These are phyloP conservation scores for Telmatochromis sp. DNA, from an alignment of 2,113 vertebrate species.

Conservation along the genomic window DNA sequence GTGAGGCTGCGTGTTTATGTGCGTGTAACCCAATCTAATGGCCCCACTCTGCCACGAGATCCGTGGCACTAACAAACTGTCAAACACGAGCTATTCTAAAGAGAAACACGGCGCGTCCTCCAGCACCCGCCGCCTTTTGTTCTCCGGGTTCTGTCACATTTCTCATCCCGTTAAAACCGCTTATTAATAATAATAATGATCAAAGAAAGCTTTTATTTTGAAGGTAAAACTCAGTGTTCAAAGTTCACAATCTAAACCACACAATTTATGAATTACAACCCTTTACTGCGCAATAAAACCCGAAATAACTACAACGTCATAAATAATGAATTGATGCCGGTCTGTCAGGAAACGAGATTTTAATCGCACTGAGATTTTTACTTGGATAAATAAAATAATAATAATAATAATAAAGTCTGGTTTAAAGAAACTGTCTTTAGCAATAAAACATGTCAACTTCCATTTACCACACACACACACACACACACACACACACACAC, in stretches of 20 bases:
- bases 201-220: neutral
- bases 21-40: neutral
- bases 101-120: neutral
- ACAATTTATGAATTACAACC: neutral
- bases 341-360: neutral
- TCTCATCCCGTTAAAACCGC: neutral
- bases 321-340: neutral
- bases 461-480: neutral
- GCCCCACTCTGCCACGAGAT: slow-evolving; percentile 3
- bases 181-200: neutral
- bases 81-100: slow-evolving; percentile 6
- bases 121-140: neutral
- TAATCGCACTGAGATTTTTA: neutral
- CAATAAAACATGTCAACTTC: neutral
- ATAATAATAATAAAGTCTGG: neutral
- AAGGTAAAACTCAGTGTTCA: neutral
- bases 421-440: neutral
- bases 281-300: neutral
- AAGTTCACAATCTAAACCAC: neutral
- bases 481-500: neutral
- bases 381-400: neutral
- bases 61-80: slow-evolving; percentile 36
- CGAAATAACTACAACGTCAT: neutral
- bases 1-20: neutral
- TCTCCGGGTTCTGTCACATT: neutral